Conservation (phyloP, 2,888 invertebrate genomes). For the Lepidocyrtinus sp. region DNA sequence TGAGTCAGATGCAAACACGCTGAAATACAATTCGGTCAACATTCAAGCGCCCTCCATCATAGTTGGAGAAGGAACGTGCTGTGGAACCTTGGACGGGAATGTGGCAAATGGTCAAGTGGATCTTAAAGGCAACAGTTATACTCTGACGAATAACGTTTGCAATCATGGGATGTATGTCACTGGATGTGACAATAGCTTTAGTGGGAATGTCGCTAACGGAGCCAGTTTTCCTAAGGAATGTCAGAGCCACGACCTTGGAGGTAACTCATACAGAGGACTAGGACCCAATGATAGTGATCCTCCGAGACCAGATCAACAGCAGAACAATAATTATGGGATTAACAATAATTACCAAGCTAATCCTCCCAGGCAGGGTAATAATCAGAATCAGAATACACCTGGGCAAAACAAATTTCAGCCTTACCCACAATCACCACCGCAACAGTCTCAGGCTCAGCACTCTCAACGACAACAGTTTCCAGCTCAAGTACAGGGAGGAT, state of each 20-base stretch:
- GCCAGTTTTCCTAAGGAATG: constrained; percentile 66
- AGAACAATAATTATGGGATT: constrained; percentile 8
- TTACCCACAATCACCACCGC: not conserved
- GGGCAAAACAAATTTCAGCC: not conserved
- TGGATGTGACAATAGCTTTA: constrained; percentile 65
- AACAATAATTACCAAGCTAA: too few relatives aligned
- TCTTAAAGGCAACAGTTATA: constrained; percentile 64
- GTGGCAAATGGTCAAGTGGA: constrained; percentile 67
- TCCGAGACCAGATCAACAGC: constrained; percentile 56
- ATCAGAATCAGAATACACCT: not conserved
- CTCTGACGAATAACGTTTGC: constrained; percentile 64
- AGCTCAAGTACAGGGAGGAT: constrained; percentile 41
- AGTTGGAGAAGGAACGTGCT: constrained; percentile 63
- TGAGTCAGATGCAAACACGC: constrained; percentile 57
- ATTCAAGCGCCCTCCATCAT: constrained; percentile 68
- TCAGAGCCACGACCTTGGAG: constrained; percentile 54
- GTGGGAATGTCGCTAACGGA: constrained; percentile 65
- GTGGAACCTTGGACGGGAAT: constrained; percentile 65
- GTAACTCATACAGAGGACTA: constrained; percentile 61
- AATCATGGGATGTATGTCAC: constrained; percentile 65
- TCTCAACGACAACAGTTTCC: constrained; percentile 25
- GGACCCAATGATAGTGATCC: constrained; percentile 67
- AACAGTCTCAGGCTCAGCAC: not conserved
- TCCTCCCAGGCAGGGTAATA: not conserved
- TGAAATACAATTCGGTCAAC: constrained; percentile 68